phyloP scores from a whole-genome alignment of 2,113 vertebrate genomes.

The Eclectus roratus region DNA sequence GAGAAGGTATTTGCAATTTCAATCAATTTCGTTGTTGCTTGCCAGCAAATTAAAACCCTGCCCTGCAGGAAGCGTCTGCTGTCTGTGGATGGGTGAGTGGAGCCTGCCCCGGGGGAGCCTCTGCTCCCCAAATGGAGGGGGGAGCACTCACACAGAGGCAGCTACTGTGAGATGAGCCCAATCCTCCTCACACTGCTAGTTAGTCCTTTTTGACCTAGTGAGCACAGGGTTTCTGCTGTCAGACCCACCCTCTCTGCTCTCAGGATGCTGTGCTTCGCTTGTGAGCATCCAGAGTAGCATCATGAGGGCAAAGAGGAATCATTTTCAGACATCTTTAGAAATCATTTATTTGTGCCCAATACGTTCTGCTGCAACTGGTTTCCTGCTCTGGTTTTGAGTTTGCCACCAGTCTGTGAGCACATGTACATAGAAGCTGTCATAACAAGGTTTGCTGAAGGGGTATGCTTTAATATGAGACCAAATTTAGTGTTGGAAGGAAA shows the following conservation, averaged over 20 bases:
- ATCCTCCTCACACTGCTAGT: background rate
- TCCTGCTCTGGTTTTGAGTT: background rate
- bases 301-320: background rate
- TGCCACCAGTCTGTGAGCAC: background rate
- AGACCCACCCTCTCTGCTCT: background rate
- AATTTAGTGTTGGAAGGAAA: background rate
- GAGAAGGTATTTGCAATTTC: slow-evolving; percentile 52
- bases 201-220: background rate
- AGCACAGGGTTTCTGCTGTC: background rate
- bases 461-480: background rate
- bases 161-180: background rate
- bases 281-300: background rate
- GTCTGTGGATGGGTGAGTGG: background rate
- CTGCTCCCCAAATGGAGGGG: fast-evolving
- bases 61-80: slow-evolving; percentile 36
- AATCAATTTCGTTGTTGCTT: slow-evolving; percentile 35
- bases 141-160: background rate
- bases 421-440: background rate
- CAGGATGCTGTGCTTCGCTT: background rate
- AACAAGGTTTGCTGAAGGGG: background rate
- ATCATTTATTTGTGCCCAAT: background rate
- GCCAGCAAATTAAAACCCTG: slow-evolving; percentile 53
- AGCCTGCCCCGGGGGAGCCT: fast-evolving
- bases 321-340: background rate
- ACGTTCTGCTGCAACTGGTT: background rate